A percentile compares a stretch with the other conserved stretches of the same genome.
phyloP scores from a whole-genome alignment of 2,888 invertebrate species.

The Deroplatys truncata region DNA sequence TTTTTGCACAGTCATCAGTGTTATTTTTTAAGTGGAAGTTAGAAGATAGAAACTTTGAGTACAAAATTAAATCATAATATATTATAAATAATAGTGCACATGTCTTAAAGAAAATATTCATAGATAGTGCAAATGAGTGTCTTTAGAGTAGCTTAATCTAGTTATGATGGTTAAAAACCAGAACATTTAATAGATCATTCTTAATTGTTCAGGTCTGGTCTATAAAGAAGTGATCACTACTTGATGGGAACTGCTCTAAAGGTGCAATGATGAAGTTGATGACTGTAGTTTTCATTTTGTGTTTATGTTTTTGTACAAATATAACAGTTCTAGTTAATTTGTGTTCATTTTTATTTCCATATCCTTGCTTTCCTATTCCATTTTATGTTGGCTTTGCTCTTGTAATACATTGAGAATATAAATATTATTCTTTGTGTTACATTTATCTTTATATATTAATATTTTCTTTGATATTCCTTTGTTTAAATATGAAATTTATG shows the following conservation, averaged over 20 bases:
- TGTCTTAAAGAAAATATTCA: not conserved
- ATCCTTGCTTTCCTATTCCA: not conserved
- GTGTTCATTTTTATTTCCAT: conserved; percentile 16
- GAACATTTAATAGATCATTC: not conserved
- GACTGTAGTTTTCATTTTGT: not conserved
- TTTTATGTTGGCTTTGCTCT: not conserved
- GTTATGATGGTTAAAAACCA: not conserved
- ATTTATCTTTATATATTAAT: no score
- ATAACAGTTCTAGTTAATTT: conserved; percentile 13
- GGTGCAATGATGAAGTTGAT: not conserved
- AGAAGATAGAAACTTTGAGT: not conserved
- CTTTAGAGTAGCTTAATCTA: not conserved
- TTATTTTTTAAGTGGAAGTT: not conserved
- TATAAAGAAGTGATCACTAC: not conserved
- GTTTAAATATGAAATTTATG: no score
- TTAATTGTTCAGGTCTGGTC: not conserved
- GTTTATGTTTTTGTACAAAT: conserved; percentile 5
- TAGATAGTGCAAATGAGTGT: not conserved
- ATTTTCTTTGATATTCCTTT: no score
- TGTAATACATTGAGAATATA: not conserved
- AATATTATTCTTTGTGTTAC: no score
- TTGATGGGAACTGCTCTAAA: not conserved
- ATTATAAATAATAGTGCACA: not conserved
- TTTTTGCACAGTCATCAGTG: not conserved
- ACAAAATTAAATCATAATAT: not conserved